Evolutionary conservation across 2,888 invertebrate genomes (phyloP).

Genomic region (Machimus rusticus): DNA sequence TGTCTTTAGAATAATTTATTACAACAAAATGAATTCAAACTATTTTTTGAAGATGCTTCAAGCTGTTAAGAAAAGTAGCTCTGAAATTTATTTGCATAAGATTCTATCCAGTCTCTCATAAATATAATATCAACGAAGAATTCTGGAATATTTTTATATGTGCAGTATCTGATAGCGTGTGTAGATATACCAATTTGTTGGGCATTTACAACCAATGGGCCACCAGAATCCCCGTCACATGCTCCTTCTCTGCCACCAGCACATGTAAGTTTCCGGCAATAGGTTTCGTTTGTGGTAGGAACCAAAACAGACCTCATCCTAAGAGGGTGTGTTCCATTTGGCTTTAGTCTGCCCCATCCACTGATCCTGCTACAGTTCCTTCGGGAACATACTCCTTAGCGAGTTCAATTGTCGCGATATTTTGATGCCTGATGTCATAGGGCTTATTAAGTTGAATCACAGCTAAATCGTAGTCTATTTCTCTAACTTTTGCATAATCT

Average conservation of each 20-base stretch:
- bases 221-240: slow-evolving; percentile 46
- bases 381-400: background rate
- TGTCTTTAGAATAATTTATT: too few species aligned
- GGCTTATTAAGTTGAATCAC: background rate
- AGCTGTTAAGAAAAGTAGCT: background rate
- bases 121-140: background rate
- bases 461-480: background rate
- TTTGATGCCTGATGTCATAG: background rate
- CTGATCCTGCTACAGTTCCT: background rate
- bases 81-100: background rate
- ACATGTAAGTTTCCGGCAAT: background rate
- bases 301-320: background rate
- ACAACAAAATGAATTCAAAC: background rate
- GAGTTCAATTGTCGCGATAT: background rate
- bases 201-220: slow-evolving; percentile 33
- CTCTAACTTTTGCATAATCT: background rate
- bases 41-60: background rate
- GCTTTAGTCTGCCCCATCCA: background rate
- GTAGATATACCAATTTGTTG: slow-evolving; percentile 36
- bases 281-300: background rate
- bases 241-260: slow-evolving; percentile 40
- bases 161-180: background rate
- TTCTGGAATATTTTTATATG: background rate
- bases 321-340: background rate
- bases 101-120: background rate